These are phyloP conservation scores for Acanthoscelides obtectus DNA, from an alignment of 2,888 invertebrate species.

Conservation along the genomic window DNA sequence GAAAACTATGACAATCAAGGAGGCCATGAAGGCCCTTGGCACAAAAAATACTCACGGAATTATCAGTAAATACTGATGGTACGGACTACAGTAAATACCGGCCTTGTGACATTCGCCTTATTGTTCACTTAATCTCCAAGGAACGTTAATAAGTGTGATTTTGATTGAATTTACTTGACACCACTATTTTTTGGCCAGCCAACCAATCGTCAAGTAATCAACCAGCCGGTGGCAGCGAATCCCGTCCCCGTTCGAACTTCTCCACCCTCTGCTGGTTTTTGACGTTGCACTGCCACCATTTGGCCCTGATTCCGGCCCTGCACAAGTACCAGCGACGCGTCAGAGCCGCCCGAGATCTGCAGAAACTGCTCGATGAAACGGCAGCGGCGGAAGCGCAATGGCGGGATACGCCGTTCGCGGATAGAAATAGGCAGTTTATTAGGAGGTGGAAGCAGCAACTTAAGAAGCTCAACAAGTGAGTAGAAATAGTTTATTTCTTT, in stretches of 20 bases:
- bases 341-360: slow-evolving; percentile 76
- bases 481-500: background rate
- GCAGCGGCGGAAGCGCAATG: slow-evolving; percentile 77
- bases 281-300: slow-evolving; percentile 89
- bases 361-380: slow-evolving; percentile 82
- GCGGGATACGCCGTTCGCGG: slow-evolving; percentile 70
- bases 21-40: too few relatives aligned
- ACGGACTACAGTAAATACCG: too few relatives aligned
- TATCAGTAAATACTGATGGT: too few relatives aligned
- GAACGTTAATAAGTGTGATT: too few relatives aligned
- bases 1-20: too few relatives aligned
- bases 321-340: slow-evolving; percentile 76
- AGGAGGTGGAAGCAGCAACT: slow-evolving; percentile 85
- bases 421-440: slow-evolving; percentile 76
- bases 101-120: too few relatives aligned
- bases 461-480: slow-evolving; percentile 65
- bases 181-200: too few relatives aligned
- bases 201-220: background rate
- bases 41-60: too few relatives aligned
- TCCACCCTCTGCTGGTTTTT: slow-evolving; percentile 97
- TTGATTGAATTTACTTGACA: too few relatives aligned
- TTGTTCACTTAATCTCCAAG: too few relatives aligned
- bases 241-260: slow-evolving; percentile 63
- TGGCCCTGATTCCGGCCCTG: slow-evolving; percentile 83
- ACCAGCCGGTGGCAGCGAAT: background rate